Base-by-base conservation (phyloP, 2,888 invertebrate genomes). In the Mythimna lalbum region DNA sequence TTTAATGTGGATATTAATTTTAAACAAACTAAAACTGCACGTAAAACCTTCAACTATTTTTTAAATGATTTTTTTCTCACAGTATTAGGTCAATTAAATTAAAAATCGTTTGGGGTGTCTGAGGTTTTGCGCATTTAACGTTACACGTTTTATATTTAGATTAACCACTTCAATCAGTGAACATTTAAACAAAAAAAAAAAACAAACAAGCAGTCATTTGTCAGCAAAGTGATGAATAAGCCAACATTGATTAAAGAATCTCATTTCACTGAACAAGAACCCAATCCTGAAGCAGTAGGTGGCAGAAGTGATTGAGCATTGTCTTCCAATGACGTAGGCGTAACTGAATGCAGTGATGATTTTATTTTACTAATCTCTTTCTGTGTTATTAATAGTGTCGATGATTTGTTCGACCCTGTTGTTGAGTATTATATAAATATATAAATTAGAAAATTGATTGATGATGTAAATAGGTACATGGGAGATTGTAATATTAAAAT, bases 271-370 rank as follows among this genome's bases (percentile, higher is more conserved):
- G 75, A 80, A 83, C 82, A 82, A 53, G 72, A 57, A 72, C 78
- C 78, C 75, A 80, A 73, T 75, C 73, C 76, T 83, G 82, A 78
- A 89, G 82, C 90, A 91, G 93, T 94, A 93, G 93, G 93, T 91
- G 93, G 92, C 89, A 87, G 78, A 82, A 81, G 88, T 92, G 93
- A 94, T 95, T 90, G 93, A 90, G 92, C 90, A 95, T 95, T 95
- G 94, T 95, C 90, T 92, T 86, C 77, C 67, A 64, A 83, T 83
- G 69, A 84, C 83, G 93, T 94, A 87, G 93, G 94, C 85, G 93
- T 86, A 72, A 70, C 74, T 71, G 79, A 81, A 81, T 76, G 77
- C 70, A 82, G 82, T 80, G 77, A 83, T 81, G 64, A 82, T 84
- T 83, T 79, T 78, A 86, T 89, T 89, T 89, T 86, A 91, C 89